Base-by-base conservation (phyloP, 2,113 vertebrate species). In the Megalops atlanticus region DNA sequence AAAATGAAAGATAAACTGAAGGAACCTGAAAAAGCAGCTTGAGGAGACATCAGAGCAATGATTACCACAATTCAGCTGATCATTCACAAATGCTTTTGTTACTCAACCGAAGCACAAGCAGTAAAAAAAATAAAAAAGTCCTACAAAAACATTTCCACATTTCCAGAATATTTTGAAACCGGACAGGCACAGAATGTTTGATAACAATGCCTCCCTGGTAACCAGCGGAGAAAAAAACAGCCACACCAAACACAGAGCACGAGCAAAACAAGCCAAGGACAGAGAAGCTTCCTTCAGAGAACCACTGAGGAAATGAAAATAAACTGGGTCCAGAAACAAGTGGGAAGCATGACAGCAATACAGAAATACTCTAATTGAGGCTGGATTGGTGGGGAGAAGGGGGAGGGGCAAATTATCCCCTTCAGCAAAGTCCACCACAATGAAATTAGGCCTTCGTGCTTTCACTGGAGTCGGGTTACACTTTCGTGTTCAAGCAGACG, bases 361-460 rank as follows among this genome's bases (percentile, higher is more conserved):
- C 58, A 64, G 2, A 64, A 64, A 64, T 31, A 11, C 58, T 54
- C 49, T 54, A 21, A 54, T 16, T 10, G 54, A 24, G n/a, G 58
- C 3, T 24, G 21, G 58, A n/a, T 12, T 11, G 49, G 49, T 12
- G n/a, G 49, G 49, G 49, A 18, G 10, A 16, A n/a, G 24, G 21
- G n/a, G 0, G 58, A n/a, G 6, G 10, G 58, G 31, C 10, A 31
- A 27, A 64, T 31, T 1, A 11, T 11, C n/a, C n/a, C 74, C 41
- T 35, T 39, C 39, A 40, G 24, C 52, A 58, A 69, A 27, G 40
- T 68, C 40, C 77, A 49, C 7, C 54, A 31, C 58, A 58, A 75
- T 80, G 76, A 6, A 76, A 82, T 82, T 78, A 80, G 70, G 12
- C 49, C 54, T 76, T 64, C 64, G 36, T n/a, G 4, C 68, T 82